A percentile compares a stretch with the other conserved stretches of the same genome.
These are phyloP conservation scores for Semnornis frantzii DNA, from an alignment of 2,113 vertebrate genomes.

Conservation along the genomic window DNA sequence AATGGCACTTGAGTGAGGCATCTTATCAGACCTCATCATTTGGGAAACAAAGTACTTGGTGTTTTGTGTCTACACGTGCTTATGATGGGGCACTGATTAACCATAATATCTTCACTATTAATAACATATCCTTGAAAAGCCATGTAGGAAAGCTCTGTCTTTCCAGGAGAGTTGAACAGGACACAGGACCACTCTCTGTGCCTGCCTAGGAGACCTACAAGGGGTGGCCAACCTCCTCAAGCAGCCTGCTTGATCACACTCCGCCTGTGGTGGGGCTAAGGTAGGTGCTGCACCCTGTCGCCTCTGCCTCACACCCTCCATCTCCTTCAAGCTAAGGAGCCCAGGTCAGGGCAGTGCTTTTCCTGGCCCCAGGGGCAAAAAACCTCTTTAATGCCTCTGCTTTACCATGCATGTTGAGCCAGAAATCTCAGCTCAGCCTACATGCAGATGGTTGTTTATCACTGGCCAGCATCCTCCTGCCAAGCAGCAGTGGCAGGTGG, in stretches of 20 bases:
- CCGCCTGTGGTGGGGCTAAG: fast-evolving
- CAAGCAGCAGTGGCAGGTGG: neutral
- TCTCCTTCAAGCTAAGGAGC: neutral
- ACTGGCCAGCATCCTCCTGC: neutral
- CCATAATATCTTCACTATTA: neutral
- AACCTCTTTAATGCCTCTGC: neutral
- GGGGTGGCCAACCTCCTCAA: fast-evolving
- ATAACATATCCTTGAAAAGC: neutral
- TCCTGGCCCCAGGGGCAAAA: neutral
- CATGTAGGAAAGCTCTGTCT: neutral
- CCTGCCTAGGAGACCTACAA: fast-evolving
- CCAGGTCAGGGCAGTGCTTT: fast-evolving
- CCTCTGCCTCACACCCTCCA: fast-evolving
- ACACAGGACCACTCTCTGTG: neutral
- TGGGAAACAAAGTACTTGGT: neutral
- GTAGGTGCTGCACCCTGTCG: neutral
- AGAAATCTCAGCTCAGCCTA: neutral
- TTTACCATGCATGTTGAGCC: fast-evolving
- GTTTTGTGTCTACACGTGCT: neutral
- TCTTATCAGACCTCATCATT: neutral
- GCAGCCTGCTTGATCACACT: fast-evolving
- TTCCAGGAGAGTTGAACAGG: neutral
- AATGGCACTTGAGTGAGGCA: neutral
- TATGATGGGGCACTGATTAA: neutral
- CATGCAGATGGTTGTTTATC: neutral